Evolutionary conservation across 2,888 invertebrate genomes (phyloP).

Genomic region (Tetragonisca angustula): DNA sequence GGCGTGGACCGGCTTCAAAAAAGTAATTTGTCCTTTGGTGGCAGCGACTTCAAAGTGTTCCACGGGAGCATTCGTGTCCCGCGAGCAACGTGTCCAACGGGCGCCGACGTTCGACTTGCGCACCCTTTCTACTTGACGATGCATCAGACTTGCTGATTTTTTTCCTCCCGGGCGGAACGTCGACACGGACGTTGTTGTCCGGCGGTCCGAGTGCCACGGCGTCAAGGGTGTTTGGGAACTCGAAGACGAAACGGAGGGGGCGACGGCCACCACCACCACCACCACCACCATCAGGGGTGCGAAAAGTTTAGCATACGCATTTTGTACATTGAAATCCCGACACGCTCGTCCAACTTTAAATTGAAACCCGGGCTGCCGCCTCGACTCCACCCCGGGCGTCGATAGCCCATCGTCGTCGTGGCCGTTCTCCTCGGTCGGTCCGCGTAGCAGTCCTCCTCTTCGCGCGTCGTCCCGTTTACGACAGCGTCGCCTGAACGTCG

Average conservation of each 20-base stretch:
- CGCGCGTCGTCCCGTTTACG: slow-evolving; percentile 23
- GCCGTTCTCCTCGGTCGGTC: slow-evolving; percentile 32
- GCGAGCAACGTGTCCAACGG: slow-evolving; percentile 56
- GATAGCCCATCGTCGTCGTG: slow-evolving; percentile 50
- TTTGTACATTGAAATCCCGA: slow-evolving; percentile 81
- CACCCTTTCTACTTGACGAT: slow-evolving; percentile 68
- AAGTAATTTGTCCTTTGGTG: slow-evolving; percentile 72
- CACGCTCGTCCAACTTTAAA: slow-evolving; percentile 81
- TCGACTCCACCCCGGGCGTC: slow-evolving; percentile 47
- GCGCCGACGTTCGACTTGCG: slow-evolving; percentile 66
- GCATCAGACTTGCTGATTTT: slow-evolving; percentile 82
- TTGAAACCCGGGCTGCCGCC: slow-evolving; percentile 76
- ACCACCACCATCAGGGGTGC: slow-evolving; percentile 59
- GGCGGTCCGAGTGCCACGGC: slow-evolving; percentile 53
- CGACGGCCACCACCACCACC: slow-evolving; percentile 35
- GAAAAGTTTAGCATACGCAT: slow-evolving; percentile 82
- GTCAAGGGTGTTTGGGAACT: slow-evolving; percentile 66
- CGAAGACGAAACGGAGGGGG: slow-evolving; percentile 62
- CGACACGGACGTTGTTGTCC: slow-evolving; percentile 71
- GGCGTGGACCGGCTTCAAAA: slow-evolving; percentile 55
- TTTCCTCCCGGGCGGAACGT: slow-evolving; percentile 68
- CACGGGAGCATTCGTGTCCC: slow-evolving; percentile 66
- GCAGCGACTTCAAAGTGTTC: slow-evolving; percentile 70
- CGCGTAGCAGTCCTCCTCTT: slow-evolving; percentile 17
- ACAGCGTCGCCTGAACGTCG: slow-evolving; percentile 2